A percentile compares a stretch with the other conserved stretches of the same genome.
These are phyloP conservation scores for Dyspetes luteomarginatus DNA, from an alignment of 2,888 invertebrate genomes.

Conservation along the genomic window DNA sequence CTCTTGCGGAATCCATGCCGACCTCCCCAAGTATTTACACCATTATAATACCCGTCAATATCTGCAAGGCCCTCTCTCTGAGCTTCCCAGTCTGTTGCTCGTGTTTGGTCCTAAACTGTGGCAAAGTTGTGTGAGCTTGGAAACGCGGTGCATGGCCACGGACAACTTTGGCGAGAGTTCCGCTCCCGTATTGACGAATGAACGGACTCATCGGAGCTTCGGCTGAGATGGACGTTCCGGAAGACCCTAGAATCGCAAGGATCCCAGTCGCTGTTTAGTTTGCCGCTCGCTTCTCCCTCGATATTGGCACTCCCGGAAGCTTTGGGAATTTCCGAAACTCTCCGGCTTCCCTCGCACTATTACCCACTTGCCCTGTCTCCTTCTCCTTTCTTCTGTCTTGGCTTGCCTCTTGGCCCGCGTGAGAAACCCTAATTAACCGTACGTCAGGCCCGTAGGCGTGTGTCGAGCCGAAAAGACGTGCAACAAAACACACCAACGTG, in stretches of 20 bases:
- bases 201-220: not conserved
- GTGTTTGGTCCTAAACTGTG: not conserved
- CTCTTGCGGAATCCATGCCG: too few relatives aligned
- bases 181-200: conserved; percentile 50
- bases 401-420: conserved; percentile 30
- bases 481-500: conserved; percentile 16
- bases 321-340: conserved; percentile 62
- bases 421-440: conserved; percentile 76
- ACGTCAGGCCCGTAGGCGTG: conserved; percentile 67
- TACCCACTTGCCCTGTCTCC: conserved; percentile 42
- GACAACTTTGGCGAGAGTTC: conserved; percentile 52
- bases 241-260: conserved; percentile 14
- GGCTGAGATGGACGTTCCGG: too few relatives aligned
- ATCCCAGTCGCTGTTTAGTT: conserved; percentile 42
- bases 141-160: conserved; percentile 9
- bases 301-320: conserved; percentile 61
- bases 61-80: too few relatives aligned
- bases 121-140: not conserved
- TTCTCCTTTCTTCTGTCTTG: not conserved
- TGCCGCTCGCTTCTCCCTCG: conserved; percentile 27
- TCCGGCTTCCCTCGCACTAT: conserved; percentile 43
- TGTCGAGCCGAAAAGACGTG: conserved; percentile 48
- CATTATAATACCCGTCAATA: too few relatives aligned
- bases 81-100: not conserved
- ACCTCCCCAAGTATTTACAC: too few relatives aligned